Evolutionary conservation across 2,797 vertebrate genomes (phyloP), one percentile per base, ranked within the genome.

Genomic region (Falco berigora): DNA sequence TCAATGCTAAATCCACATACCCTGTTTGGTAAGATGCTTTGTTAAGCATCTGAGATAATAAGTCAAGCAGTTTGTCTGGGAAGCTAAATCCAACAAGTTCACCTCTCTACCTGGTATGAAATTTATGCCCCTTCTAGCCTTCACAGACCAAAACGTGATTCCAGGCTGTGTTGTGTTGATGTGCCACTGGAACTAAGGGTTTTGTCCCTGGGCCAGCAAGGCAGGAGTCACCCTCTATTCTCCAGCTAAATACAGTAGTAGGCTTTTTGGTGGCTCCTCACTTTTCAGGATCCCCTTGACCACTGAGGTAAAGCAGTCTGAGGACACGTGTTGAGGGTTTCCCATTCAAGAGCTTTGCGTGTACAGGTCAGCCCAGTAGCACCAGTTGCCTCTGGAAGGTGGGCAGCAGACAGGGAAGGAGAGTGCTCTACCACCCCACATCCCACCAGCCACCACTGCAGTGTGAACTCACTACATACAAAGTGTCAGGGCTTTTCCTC

Each of bases 271-370:
- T 13, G 22, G 11, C 18, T 58, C 14, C 32, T 78, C 0, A 2
- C 20, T 61, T 56, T 49, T 32, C 40, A 78, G 61, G 32, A 67
- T 56, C 17, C 14, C 27, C 47, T 73, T 92, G 32, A 34, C 15
- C 24, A 44, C 7, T 7, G 23, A 34, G 12, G 21, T 14, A 44
- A 79, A 19, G 28, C 11, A 79, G 21, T 15, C 15, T 46, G 69
- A 79, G 50, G 30, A 40, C 8, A 30, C 5, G 0, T 7, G 5
- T 32, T 2, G 0, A 62, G 10, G 4, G 5, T 67, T 73, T 84
- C 42, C 18, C 3, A 1, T 52, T 59, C 71, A 76, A 28, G 6
- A 40, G 14, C 9, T 44, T 62, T 38, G 9, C n/a, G 10, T 32
- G 28, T 56, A 55, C 30, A 69, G 50, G 55, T 68, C 55, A 84